phyloP scores from a whole-genome alignment of 2,888 invertebrate species.

The Nudaria mundana region DNA sequence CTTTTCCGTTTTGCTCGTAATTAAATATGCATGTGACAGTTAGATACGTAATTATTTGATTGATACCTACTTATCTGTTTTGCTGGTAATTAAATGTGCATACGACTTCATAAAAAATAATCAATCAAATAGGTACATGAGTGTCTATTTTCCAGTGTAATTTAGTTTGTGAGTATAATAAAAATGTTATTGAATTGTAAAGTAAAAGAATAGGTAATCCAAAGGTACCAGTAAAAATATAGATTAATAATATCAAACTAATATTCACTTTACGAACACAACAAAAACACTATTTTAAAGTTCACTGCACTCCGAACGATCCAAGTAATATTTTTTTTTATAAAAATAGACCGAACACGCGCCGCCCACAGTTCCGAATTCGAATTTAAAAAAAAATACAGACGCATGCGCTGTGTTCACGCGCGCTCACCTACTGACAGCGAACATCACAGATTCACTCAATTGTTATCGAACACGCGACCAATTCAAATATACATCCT shows the following conservation, averaged over 20 bases:
- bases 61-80: too few species aligned
- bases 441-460: constrained; percentile 35
- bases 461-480: constrained; percentile 43
- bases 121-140: too few species aligned
- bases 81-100: too few species aligned
- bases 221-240: constrained; percentile 9
- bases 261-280: constrained; percentile 29
- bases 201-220: not conserved
- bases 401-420: constrained; percentile 57
- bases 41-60: too few species aligned
- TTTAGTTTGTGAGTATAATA: too few species aligned
- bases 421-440: constrained; percentile 58
- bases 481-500: constrained; percentile 34
- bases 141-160: too few species aligned
- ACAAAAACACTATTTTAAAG: constrained; percentile 38
- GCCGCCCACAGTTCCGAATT: constrained; percentile 46
- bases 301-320: constrained; percentile 67
- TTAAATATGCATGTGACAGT: too few species aligned
- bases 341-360: constrained; percentile 53
- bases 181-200: too few species aligned
- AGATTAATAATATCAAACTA: constrained; percentile 4
- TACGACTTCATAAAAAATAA: too few species aligned
- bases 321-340: constrained; percentile 43
- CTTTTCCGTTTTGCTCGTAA: too few species aligned
- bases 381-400: constrained; percentile 37